Evolutionary conservation across 2,113 vertebrate species (phyloP).

Genomic region (Xenus cinereus): DNA sequence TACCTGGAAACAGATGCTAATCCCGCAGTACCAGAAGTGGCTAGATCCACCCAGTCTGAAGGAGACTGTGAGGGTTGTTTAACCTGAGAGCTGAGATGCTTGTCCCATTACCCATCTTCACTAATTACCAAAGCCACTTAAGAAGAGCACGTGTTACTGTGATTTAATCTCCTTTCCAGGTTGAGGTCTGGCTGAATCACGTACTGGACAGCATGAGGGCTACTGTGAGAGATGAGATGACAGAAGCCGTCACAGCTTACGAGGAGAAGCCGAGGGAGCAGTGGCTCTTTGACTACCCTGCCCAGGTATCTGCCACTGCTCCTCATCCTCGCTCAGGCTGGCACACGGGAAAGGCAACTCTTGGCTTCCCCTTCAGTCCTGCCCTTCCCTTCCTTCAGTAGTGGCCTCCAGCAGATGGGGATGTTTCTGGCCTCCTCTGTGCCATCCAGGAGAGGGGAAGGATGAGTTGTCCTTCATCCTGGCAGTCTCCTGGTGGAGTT

Average conservation of each 20-base stretch:
- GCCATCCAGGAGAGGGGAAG: background rate
- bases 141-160: background rate
- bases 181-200: conserved; percentile 87
- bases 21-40: background rate
- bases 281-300: conserved; percentile 89
- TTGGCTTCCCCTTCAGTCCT: background rate
- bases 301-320: conserved; percentile 76
- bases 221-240: conserved; percentile 85
- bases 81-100: background rate
- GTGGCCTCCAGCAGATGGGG: background rate
- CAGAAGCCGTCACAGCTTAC: conserved; percentile 79
- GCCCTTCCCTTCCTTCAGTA: background rate
- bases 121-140: background rate
- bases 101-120: background rate
- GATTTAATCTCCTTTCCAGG: conserved; percentile 70
- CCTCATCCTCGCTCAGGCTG: background rate
- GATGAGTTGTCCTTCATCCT: background rate
- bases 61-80: background rate
- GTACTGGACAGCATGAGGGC: conserved; percentile 86
- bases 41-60: background rate
- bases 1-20: background rate
- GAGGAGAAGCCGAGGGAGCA: conserved; percentile 93
- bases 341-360: background rate
- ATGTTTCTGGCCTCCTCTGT: background rate
- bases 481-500: background rate